Conservation (phyloP, 2,113 vertebrate genomes). For the Damaliscus lunatus region DNA sequence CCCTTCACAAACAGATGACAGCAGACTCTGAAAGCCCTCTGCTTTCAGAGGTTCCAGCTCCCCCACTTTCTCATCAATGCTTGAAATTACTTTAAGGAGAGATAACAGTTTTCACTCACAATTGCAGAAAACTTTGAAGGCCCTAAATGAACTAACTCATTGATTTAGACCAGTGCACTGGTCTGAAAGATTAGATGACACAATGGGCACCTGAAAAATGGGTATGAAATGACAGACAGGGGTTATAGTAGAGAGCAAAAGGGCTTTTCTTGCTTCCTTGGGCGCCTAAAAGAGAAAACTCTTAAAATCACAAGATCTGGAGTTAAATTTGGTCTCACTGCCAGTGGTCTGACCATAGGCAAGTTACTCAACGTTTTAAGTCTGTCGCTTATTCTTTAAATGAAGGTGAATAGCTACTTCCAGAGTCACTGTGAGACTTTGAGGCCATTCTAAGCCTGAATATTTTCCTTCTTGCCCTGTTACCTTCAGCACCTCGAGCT, state of each 20-base stretch:
- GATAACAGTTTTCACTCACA: constrained; percentile 40
- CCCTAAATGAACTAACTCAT: neutral
- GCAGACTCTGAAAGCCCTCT: neutral
- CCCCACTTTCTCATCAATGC: constrained; percentile 31
- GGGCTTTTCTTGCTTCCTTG: neutral
- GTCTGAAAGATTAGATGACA: neutral
- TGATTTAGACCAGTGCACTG: neutral
- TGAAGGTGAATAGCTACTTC: neutral
- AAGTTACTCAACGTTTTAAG: neutral
- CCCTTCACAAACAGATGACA: neutral
- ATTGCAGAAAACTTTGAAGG: neutral
- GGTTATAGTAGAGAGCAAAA: neutral
- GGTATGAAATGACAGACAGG: neutral
- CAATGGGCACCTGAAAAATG: neutral
- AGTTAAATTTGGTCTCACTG: neutral
- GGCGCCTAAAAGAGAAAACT: neutral
- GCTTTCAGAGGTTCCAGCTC: neutral
- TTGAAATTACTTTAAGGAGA: constrained; percentile 64
- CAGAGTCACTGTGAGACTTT: neutral
- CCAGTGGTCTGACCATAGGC: neutral
- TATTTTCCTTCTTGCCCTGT: neutral
- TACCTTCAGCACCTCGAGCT: neutral
- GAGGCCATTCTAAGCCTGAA: neutral
- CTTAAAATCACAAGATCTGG: neutral
- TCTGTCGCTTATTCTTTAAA: neutral